Conservation (phyloP, 2,113 vertebrate genomes). For the Eonycteris spelaea region DNA sequence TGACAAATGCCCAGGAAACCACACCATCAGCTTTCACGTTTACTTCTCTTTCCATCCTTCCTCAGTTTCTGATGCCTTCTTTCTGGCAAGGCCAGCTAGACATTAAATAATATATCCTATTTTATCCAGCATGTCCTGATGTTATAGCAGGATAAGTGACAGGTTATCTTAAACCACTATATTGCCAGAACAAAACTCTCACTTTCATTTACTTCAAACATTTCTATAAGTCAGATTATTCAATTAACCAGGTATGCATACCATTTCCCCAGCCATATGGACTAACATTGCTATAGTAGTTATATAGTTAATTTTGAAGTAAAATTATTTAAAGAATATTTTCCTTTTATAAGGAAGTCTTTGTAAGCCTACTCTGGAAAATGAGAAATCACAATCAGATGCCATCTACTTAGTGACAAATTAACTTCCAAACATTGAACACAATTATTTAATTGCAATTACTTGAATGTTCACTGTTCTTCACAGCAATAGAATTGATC, state of each 20-base stretch:
- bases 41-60: neutral
- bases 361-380: neutral
- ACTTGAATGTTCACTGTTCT: neutral
- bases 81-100: neutral
- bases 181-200: neutral
- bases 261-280: neutral
- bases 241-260: neutral
- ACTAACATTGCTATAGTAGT: neutral
- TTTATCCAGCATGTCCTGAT: neutral
- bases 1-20: neutral
- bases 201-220: neutral
- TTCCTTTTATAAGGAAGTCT: neutral
- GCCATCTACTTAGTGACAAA: conserved; percentile 6
- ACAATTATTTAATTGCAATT: neutral
- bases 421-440: neutral
- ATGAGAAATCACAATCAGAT: neutral
- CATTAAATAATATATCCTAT: neutral
- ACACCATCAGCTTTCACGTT: neutral
- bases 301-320: neutral
- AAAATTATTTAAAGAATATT: neutral
- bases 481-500: neutral
- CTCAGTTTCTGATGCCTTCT: neutral
- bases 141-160: neutral
- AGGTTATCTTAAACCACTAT: neutral
- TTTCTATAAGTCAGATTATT: neutral